Conservation (phyloP, 2,113 vertebrate genomes). For the Tragulus kanchil region DNA sequence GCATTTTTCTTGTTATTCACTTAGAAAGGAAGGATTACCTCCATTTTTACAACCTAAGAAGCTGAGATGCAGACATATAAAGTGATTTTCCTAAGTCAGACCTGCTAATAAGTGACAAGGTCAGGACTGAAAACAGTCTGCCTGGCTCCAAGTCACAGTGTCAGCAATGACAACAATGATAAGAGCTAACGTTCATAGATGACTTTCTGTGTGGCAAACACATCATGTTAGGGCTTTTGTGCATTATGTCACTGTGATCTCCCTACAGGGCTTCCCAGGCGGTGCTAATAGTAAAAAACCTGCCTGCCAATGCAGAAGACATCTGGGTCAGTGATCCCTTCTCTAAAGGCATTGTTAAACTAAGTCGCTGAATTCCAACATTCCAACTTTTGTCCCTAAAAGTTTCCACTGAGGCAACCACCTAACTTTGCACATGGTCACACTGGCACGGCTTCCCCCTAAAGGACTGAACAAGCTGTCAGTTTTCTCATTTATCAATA, state of each 20-base stretch:
- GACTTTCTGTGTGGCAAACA: neutral
- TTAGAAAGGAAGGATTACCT: neutral
- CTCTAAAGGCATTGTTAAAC: neutral
- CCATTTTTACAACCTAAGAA: neutral
- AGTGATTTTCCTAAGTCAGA: neutral
- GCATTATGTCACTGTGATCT: neutral
- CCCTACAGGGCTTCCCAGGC: neutral
- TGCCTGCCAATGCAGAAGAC: neutral
- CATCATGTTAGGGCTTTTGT: neutral
- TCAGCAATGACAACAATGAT: neutral
- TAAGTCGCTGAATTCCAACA: neutral
- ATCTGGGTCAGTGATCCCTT: neutral
- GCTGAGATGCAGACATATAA: neutral
- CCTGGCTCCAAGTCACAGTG: neutral
- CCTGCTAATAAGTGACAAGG: neutral
- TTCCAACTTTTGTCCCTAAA: neutral
- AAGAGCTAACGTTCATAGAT: neutral
- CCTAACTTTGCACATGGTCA: neutral
- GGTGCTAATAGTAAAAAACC: rapidly evolving
- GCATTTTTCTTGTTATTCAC: neutral
- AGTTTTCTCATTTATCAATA: slow-evolving; percentile 13
- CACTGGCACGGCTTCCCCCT: neutral
- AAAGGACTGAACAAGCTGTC: neutral
- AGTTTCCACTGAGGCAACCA: neutral
- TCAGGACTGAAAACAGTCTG: neutral